A percentile compares a stretch with the other conserved stretches of the same genome.
Conservation (phyloP, 2,888 invertebrate genomes). For the Brassicogethes aeneus region DNA sequence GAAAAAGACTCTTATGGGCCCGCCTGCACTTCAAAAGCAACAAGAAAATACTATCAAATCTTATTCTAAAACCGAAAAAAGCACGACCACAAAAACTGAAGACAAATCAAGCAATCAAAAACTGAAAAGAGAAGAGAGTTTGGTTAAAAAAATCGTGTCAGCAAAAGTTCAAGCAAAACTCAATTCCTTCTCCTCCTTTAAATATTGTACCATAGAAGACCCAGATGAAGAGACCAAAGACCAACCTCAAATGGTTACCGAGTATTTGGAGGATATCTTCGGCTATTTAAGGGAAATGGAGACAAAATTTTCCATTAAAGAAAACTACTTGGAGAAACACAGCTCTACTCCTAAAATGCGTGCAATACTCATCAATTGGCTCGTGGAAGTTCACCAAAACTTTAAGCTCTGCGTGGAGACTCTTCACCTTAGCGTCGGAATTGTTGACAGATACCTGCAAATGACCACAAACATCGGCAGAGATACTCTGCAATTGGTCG, state of each 20-base stretch:
- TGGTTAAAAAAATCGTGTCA: no score
- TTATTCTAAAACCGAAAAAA: not conserved
- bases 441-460: conserved; percentile 85
- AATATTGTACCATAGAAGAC: conserved; percentile 17
- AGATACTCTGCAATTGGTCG: conserved; percentile 68
- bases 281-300: conserved; percentile 71
- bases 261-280: conserved; percentile 87
- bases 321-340: conserved; percentile 59
- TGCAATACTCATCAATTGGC: conserved; percentile 84
- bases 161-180: not conserved
- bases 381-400: conserved; percentile 82
- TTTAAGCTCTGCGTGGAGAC: conserved; percentile 84
- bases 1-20: not conserved
- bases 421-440: conserved; percentile 76
- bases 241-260: conserved; percentile 71
- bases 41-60: not conserved
- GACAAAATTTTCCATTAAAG: conserved; percentile 52
- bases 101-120: not conserved
- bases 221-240: conserved; percentile 47
- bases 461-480: conserved; percentile 40
- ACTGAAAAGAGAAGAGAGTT: no score
- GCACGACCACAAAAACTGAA: not conserved
- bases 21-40: no score
- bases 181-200: conserved; percentile 4
- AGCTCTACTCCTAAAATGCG: conserved; percentile 79